A percentile compares a stretch with the other conserved stretches of the same genome.
Conservation (phyloP, 2,113 vertebrate genomes). For the Phrynosoma platyrhinos region DNA sequence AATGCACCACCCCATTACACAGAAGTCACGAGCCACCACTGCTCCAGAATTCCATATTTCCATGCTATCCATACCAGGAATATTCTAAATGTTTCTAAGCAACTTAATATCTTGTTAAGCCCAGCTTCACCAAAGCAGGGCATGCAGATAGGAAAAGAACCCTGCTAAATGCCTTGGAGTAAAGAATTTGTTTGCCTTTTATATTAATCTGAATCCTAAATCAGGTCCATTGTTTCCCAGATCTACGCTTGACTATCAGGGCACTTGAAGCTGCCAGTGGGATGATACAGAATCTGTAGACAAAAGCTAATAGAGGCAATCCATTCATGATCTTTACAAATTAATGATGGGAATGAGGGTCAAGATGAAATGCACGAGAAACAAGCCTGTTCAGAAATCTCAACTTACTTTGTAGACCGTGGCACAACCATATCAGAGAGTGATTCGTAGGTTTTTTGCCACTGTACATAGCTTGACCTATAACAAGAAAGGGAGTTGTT, state of each 20-base stretch:
- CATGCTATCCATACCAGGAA: not conserved
- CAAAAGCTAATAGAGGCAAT: too few species aligned
- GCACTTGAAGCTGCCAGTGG: not conserved
- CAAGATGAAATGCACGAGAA: not conserved
- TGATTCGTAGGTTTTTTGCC: constrained; percentile 94
- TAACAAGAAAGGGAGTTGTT: constrained; percentile 33
- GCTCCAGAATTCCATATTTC: not conserved
- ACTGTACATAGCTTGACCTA: constrained; percentile 83
- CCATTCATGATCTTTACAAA: not conserved
- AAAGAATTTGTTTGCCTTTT: not conserved
- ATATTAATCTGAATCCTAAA: not conserved
- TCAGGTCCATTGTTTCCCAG: not conserved
- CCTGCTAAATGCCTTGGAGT: not conserved
- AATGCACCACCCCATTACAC: too few species aligned
- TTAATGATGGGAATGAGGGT: too few species aligned
- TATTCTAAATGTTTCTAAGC: not conserved
- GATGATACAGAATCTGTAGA: not conserved
- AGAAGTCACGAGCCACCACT: too few species aligned
- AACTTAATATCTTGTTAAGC: not conserved
- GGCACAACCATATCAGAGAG: constrained; percentile 95
- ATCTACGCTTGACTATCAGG: not conserved
- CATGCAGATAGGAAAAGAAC: not conserved
- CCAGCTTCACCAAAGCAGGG: not conserved
- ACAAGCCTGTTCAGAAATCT: not conserved
- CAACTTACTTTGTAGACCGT: constrained; percentile 92